A percentile compares a stretch with the other conserved stretches of the same genome.
Evolutionary conservation across 2,888 invertebrate species (phyloP).

Genomic region (Pandemis heparana): DNA sequence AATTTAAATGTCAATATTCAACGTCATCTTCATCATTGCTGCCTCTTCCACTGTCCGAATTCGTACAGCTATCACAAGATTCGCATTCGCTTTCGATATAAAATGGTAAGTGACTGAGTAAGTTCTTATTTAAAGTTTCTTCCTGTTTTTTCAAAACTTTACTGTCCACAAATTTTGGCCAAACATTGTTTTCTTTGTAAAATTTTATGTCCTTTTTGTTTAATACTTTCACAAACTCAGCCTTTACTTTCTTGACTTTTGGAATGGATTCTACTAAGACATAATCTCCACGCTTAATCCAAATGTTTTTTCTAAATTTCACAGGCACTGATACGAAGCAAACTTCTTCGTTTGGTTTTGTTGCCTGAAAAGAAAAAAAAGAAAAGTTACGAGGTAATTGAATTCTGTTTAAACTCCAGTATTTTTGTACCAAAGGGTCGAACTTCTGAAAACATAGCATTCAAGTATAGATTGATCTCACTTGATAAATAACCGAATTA

Average conservation of each 20-base stretch:
- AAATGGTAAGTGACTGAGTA: conserved; percentile 55
- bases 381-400: conserved; percentile 9
- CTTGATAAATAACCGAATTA: no score
- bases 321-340: conserved; percentile 97
- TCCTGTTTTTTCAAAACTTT: conserved; percentile 57
- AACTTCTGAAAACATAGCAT: no score
- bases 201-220: conserved; percentile 89
- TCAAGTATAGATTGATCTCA: no score
- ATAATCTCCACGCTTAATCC: conserved; percentile 96
- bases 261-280: conserved; percentile 95
- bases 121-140: conserved; percentile 85
- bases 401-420: no score
- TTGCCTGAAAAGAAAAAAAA: conserved; percentile 72
- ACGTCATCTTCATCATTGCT: conserved; percentile 48
- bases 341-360: conserved; percentile 86
- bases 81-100: conserved; percentile 49
- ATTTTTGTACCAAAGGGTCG: no score
- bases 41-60: conserved; percentile 51
- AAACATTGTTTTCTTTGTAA: conserved; percentile 84
- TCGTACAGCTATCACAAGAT: conserved; percentile 52
- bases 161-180: conserved; percentile 75
- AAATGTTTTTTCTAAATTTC: conserved; percentile 96
- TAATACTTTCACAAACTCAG: conserved; percentile 93
- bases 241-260: conserved; percentile 98
- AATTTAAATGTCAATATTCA: background rate